A percentile compares a stretch with the other conserved stretches of the same genome.
These are phyloP conservation scores for Acleris holmiana DNA, from an alignment of 2,888 invertebrate species.

Conservation along the genomic window DNA sequence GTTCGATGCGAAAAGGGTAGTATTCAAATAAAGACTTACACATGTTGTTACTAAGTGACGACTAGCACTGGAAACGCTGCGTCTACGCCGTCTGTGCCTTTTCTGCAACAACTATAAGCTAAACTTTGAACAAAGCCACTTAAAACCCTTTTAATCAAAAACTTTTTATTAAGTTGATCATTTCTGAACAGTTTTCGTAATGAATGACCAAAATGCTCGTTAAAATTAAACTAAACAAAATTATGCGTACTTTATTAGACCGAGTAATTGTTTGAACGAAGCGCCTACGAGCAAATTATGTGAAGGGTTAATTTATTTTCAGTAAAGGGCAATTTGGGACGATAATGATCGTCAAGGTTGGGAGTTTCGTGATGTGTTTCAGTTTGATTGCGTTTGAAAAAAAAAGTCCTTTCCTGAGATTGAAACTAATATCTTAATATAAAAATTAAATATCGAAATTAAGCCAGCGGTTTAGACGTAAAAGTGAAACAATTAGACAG, in stretches of 20 bases:
- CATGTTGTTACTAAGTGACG: too few relatives aligned
- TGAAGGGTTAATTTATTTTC: constrained; percentile 28
- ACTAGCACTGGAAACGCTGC: too few relatives aligned
- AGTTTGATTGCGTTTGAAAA: too few relatives aligned
- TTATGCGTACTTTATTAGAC: constrained; percentile 24
- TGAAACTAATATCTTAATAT: too few relatives aligned
- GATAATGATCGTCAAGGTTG: constrained; percentile 19
- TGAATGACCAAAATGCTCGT: constrained; percentile 20
- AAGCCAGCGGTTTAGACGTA: too few relatives aligned
- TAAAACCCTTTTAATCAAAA: constrained; percentile 4
- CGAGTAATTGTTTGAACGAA: constrained; percentile 20
- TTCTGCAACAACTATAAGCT: too few relatives aligned
- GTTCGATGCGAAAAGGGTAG: too few relatives aligned
- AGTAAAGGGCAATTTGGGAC: constrained; percentile 21
- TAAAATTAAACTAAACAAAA: constrained; percentile 29
- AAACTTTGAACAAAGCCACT: not conserved
- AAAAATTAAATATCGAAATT: too few relatives aligned
- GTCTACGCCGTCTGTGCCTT: too few relatives aligned
- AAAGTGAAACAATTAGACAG: too few relatives aligned
- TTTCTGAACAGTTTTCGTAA: constrained; percentile 14
- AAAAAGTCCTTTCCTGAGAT: too few relatives aligned
- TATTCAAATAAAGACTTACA: too few relatives aligned
- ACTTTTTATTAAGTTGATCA: not conserved
- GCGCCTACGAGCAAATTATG: constrained; percentile 21
- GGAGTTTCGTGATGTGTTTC: not conserved